Percentiles rank a stretch among this genome's conserved stretches.
These are phyloP conservation scores for Dryobotodes eremita DNA, from an alignment of 2,888 invertebrate species.

Conservation along the genomic window DNA sequence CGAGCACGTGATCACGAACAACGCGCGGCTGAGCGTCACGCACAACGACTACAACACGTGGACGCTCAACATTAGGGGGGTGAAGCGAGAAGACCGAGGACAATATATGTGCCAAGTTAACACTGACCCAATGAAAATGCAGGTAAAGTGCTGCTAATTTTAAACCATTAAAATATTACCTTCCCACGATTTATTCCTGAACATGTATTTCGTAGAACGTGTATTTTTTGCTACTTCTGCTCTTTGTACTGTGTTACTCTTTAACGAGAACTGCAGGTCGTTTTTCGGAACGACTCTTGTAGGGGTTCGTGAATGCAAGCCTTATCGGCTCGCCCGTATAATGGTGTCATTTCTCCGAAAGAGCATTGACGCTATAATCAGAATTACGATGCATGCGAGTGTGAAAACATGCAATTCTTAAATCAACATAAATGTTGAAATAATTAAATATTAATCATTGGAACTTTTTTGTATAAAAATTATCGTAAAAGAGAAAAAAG, in stretches of 20 bases:
- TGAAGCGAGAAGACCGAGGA: slow-evolving; percentile 96
- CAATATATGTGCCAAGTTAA: slow-evolving; percentile 99
- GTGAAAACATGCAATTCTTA: slow-evolving; percentile 34
- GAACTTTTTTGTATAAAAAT: not conserved
- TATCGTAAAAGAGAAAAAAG: not conserved
- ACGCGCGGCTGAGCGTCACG: slow-evolving; percentile 96
- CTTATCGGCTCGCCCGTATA: slow-evolving; percentile 37
- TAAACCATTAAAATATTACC: slow-evolving; percentile 54
- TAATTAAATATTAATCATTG: not conserved
- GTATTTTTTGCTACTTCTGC: slow-evolving; percentile 12
- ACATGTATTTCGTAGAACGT: slow-evolving; percentile 11
- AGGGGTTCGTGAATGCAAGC: slow-evolving; percentile 28
- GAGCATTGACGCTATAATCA: slow-evolving; percentile 36
- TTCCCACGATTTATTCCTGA: slow-evolving; percentile 47
- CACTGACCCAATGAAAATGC: slow-evolving; percentile 98
- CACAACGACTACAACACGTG: slow-evolving; percentile 98
- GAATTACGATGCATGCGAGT: slow-evolving; percentile 28
- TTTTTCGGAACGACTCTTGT: slow-evolving; percentile 46
- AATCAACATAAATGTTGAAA: slow-evolving; percentile 12
- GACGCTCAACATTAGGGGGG: slow-evolving; percentile 96
- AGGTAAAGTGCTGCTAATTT: slow-evolving; percentile 90
- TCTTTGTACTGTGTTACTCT: slow-evolving; percentile 18
- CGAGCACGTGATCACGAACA: slow-evolving; percentile 98
- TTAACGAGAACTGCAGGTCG: slow-evolving; percentile 31
- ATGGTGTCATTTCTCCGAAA: slow-evolving; percentile 44